Conservation (phyloP, 2,888 invertebrate species). For the Teleiodes luculella region DNA sequence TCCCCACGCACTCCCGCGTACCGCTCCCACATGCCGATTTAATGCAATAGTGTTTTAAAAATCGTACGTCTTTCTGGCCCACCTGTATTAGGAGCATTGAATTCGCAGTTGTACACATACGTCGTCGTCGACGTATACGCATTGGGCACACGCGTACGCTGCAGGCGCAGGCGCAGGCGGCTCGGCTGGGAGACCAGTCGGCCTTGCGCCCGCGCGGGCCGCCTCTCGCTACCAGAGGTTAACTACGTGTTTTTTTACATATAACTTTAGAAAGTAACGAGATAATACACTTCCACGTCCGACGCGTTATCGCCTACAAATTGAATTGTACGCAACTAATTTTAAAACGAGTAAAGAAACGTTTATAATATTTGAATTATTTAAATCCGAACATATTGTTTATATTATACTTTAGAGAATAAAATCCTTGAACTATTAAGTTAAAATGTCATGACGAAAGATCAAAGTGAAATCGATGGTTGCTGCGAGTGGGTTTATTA, state of each 20-base stretch:
- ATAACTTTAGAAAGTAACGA: conserved; percentile 75
- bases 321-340: conserved; percentile 19
- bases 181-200: conserved; percentile 49
- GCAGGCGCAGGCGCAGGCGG: conserved; percentile 27
- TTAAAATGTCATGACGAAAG: conserved; percentile 13
- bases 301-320: conserved; percentile 42
- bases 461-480: conserved; percentile 13
- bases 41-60: too few species aligned
- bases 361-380: not conserved
- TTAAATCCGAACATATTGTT: conserved; percentile 1
- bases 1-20: too few species aligned
- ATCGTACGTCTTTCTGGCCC: too few species aligned
- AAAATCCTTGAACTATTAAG: conserved; percentile 16
- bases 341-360: too few species aligned
- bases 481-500: conserved; percentile 3
- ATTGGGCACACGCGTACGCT: conserved; percentile 23
- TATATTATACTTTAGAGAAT: not conserved
- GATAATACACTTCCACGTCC: conserved; percentile 41
- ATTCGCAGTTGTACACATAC: conserved; percentile 15
- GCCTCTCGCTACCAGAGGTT: conserved; percentile 73
- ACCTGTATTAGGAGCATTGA: conserved; percentile 28
- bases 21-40: too few species aligned
- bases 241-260: conserved; percentile 69
- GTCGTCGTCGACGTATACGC: conserved; percentile 29
- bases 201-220: conserved; percentile 66